Conservation (phyloP, 2,113 vertebrate species). For the Nyctereutes procyonoides region DNA sequence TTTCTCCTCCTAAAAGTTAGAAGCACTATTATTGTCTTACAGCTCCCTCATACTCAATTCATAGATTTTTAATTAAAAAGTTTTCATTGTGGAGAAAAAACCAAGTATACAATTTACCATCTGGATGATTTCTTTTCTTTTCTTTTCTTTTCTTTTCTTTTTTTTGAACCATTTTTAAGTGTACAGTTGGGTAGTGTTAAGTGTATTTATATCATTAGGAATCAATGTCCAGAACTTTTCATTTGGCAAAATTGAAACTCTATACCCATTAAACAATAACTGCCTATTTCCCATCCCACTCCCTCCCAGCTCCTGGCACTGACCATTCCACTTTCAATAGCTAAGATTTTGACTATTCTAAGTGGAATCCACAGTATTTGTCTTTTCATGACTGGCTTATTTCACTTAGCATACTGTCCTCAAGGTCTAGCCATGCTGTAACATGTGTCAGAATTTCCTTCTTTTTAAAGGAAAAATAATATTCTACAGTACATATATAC, state of each 20-base stretch:
- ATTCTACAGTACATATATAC: background rate
- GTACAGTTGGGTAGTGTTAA: background rate
- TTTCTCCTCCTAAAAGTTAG: background rate
- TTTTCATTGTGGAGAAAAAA: background rate
- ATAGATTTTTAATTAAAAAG: background rate
- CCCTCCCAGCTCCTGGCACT: background rate
- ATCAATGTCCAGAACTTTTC: background rate
- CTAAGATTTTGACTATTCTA: background rate
- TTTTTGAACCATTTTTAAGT: background rate
- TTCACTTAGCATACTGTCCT: background rate
- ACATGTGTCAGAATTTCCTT: background rate
- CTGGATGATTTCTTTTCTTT: background rate
- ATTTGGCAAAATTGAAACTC: background rate
- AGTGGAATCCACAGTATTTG: background rate
- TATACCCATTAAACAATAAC: background rate
- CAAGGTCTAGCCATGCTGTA: background rate
- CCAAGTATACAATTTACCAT: background rate
- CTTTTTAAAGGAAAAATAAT: background rate
- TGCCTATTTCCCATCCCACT: background rate
- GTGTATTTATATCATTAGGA: background rate
- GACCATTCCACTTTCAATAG: background rate
- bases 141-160: too few species aligned
- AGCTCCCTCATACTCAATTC: background rate
- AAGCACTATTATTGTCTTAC: background rate
- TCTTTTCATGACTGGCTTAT: background rate